Conservation (phyloP, 1,140 invertebrate genomes). For the Cherax destructor region DNA sequence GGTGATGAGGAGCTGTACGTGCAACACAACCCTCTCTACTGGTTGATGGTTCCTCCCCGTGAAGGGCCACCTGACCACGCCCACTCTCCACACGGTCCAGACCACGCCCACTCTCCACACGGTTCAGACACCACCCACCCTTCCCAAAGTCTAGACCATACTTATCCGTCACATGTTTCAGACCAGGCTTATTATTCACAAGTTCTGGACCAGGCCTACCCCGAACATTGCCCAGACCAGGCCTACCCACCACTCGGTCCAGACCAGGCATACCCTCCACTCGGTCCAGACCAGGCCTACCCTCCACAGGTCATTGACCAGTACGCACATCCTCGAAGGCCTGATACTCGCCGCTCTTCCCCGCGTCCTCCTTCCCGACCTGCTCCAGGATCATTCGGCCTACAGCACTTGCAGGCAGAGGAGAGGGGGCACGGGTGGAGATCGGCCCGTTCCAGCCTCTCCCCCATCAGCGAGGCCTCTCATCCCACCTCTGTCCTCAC, state of each 20-base stretch:
- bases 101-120: neutral
- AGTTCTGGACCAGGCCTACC: neutral
- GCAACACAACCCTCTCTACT: slow-evolving; percentile 71
- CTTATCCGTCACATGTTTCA: neutral
- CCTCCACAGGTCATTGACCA: neutral
- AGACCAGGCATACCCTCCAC: neutral
- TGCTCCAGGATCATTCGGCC: slow-evolving; percentile 21
- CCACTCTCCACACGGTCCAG: neutral
- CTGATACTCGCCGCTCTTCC: neutral
- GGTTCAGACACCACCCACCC: neutral
- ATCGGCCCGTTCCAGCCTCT: neutral
- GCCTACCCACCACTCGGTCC: neutral
- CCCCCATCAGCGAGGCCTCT: neutral
- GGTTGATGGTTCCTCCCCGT: slow-evolving; percentile 34
- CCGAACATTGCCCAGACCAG: neutral
- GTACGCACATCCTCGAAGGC: neutral
- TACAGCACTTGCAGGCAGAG: neutral
- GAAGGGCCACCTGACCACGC: neutral
- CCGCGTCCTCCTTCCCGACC: neutral
- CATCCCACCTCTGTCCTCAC: slow-evolving; percentile 28
- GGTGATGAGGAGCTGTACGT: slow-evolving; percentile 37
- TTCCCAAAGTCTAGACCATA: neutral
- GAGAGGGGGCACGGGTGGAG: neutral
- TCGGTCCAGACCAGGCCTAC: neutral
- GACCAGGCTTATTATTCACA: neutral